Percentiles rank a stretch among this genome's conserved stretches.
Evolutionary conservation across 2,888 invertebrate species (phyloP).

Genomic region (Tolmerus cingulatus): DNA sequence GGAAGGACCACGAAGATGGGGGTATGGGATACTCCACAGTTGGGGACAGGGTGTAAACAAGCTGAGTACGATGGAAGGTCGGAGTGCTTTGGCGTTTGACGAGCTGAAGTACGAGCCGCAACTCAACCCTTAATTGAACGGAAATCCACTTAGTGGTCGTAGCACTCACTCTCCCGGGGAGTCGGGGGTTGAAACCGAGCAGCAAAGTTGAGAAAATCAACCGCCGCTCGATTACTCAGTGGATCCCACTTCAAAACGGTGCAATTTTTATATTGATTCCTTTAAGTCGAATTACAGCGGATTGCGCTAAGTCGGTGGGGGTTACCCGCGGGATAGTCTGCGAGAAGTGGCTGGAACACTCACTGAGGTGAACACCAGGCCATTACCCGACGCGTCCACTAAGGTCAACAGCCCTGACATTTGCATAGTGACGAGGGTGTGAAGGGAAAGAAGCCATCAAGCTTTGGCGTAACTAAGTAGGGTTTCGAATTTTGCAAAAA

Average conservation of each 20-base stretch:
- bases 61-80: neutral
- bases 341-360: neutral
- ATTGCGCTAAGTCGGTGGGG: neutral
- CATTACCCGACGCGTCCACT: neutral
- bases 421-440: neutral
- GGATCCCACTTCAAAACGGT: neutral
- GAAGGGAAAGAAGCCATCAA: neutral
- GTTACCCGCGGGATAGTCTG: neutral
- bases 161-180: neutral
- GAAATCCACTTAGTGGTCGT: slow-evolving; percentile 12
- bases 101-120: neutral
- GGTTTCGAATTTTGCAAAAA: neutral
- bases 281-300: neutral
- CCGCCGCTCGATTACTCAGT: neutral
- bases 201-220: neutral
- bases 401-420: neutral
- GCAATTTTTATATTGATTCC: neutral
- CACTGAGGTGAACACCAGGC: neutral
- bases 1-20: neutral
- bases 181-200: neutral
- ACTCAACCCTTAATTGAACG: neutral
- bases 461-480: neutral
- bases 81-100: neutral
- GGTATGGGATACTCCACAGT: neutral
- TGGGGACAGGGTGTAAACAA: neutral